Conservation (phyloP, 2,113 vertebrate genomes). For the Synodontis membranacea region DNA sequence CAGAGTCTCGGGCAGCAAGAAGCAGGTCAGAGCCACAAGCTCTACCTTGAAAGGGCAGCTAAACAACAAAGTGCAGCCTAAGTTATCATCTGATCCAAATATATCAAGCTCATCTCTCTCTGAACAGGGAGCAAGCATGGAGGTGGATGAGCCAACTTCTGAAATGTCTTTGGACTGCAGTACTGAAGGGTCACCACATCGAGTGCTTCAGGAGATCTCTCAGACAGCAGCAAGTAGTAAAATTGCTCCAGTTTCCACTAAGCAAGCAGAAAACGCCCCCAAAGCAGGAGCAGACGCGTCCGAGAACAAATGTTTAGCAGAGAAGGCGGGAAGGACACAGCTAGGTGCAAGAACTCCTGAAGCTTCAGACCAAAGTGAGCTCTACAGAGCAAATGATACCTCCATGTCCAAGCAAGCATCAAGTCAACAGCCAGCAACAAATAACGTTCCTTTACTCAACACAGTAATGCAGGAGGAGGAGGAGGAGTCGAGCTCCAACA, state of each 20-base stretch:
- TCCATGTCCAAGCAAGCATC: not conserved
- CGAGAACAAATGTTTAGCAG: not conserved
- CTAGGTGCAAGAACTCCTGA: not conserved
- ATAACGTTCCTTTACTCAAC: constrained; percentile 31
- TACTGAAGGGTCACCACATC: constrained; percentile 37
- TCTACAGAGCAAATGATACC: not conserved
- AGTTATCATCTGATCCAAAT: constrained; percentile 14
- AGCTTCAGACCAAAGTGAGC: constrained; percentile 4
- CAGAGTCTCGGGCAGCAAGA: constrained; percentile 52
- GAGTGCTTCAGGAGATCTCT: constrained; percentile 33
- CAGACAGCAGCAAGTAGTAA: not conserved
- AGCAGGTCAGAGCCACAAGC: constrained; percentile 23
- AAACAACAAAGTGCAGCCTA: not conserved
- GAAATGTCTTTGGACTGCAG: not conserved
- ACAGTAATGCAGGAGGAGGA: constrained; percentile 1
- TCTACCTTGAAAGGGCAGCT: constrained; percentile 21
- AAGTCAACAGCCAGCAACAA: constrained; percentile 34
- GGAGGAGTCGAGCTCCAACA: not conserved
- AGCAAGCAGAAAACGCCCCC: constrained; percentile 13
- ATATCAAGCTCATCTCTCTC: constrained; percentile 18
- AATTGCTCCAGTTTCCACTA: not conserved
- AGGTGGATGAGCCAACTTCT: constrained; percentile 57
- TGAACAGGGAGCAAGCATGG: constrained; percentile 61
- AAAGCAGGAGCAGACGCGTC: not conserved
- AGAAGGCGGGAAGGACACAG: not conserved